phyloP scores from a whole-genome alignment of 2,797 vertebrate species.

The Sebastes matsubarae region DNA sequence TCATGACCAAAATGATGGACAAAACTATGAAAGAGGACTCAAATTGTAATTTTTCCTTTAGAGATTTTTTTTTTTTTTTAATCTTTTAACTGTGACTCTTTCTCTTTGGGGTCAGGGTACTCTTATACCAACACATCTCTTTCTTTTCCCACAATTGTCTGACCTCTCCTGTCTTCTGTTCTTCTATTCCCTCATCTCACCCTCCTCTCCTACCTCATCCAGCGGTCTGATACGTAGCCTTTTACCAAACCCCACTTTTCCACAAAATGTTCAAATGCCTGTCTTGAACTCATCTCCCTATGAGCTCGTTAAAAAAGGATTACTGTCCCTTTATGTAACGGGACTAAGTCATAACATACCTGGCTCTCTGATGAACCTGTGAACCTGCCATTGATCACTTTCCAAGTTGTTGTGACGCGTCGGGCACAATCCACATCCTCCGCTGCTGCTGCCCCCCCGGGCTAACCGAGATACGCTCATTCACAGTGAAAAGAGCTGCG shows the following conservation, averaged over 20 bases:
- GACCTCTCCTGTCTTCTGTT: not conserved
- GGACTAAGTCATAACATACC: slow-evolving; percentile 20
- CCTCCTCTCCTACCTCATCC: not conserved
- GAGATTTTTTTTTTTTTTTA: not conserved
- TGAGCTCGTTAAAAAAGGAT: slow-evolving; percentile 80
- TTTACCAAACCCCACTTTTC: not conserved
- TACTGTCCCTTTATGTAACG: slow-evolving; percentile 46
- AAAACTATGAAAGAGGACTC: not conserved
- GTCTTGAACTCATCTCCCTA: slow-evolving; percentile 29
- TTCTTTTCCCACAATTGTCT: not conserved
- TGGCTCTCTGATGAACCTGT: slow-evolving; percentile 50
- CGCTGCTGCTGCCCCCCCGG: not conserved
- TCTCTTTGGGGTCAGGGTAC: not conserved
- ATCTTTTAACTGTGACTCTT: not conserved
- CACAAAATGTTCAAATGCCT: not conserved
- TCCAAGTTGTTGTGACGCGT: slow-evolving; percentile 29
- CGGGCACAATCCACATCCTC: slow-evolving; percentile 4
- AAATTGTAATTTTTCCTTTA: not conserved
- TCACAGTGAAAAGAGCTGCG: not conserved
- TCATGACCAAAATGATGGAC: not conserved
- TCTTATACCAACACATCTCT: not conserved
- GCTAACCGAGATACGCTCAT: not conserved
- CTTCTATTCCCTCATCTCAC: not conserved
- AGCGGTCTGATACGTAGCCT: not conserved
- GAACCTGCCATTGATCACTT: slow-evolving; percentile 61